These are phyloP conservation scores for Creontiades dilutus DNA, from an alignment of 2,888 invertebrate species.

Conservation along the genomic window DNA sequence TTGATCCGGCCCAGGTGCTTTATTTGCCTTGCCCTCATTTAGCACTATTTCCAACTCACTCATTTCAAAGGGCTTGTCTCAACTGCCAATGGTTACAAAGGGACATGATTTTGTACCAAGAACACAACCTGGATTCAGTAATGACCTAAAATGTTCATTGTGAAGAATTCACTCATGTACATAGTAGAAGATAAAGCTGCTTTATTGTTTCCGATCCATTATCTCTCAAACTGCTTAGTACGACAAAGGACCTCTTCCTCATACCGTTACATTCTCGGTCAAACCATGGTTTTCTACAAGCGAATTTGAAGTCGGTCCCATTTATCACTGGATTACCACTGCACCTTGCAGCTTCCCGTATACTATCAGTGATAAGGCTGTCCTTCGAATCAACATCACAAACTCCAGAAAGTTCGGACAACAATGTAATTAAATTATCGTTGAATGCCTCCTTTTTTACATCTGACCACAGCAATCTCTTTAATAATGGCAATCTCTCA, in stretches of 20 bases:
- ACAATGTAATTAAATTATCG: too few relatives aligned
- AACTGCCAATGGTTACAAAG: background rate
- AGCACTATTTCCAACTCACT: background rate
- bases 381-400: too few relatives aligned
- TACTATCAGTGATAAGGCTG: background rate
- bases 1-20: conserved; percentile 15
- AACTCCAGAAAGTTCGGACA: too few relatives aligned
- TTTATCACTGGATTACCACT: too few relatives aligned
- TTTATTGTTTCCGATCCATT: background rate
- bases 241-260: background rate
- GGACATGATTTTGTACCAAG: background rate
- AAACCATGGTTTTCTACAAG: background rate
- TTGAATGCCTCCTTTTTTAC: too few relatives aligned
- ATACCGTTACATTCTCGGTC: background rate
- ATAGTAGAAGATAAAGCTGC: too few relatives aligned
- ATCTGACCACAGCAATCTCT: background rate
- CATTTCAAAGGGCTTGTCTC: background rate
- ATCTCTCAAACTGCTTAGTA: background rate
- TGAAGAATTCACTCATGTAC: too few relatives aligned
- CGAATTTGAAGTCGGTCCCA: too few relatives aligned
- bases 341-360: background rate
- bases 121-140: background rate
- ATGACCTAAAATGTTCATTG: background rate
- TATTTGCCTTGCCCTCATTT: background rate
- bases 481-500: background rate